Percentiles rank a stretch among this genome's conserved stretches.
phyloP scores from a whole-genome alignment of 1,140 invertebrate genomes.

The Drosophila lowei region DNA sequence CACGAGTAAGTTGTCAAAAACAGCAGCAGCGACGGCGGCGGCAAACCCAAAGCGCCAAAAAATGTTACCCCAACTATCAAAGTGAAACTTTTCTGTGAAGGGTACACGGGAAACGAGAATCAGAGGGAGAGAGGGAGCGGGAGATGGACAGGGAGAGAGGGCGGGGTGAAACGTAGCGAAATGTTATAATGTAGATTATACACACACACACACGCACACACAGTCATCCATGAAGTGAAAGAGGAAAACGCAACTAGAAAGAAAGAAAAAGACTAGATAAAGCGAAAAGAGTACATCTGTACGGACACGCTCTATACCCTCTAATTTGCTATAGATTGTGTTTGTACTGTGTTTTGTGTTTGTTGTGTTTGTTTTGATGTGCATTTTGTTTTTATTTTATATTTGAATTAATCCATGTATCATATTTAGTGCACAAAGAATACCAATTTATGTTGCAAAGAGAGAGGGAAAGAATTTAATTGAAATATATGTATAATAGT shows the following conservation, averaged over 20 bases:
- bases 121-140: neutral
- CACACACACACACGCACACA: conserved; percentile 20
- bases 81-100: conserved; percentile 64
- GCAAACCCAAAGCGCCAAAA: conserved; percentile 70
- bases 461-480: too few relatives aligned
- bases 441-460: too few relatives aligned
- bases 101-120: too few relatives aligned
- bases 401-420: too few relatives aligned
- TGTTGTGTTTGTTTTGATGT: too few relatives aligned
- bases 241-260: conserved; percentile 35
- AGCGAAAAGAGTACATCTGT: too few relatives aligned
- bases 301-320: too few relatives aligned
- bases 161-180: neutral
- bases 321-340: too few relatives aligned
- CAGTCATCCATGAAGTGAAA: conserved; percentile 25
- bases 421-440: too few relatives aligned
- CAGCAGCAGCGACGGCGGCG: conserved; percentile 47
- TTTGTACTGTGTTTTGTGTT: too few relatives aligned
- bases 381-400: too few relatives aligned
- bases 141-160: neutral
- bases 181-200: conserved; percentile 67
- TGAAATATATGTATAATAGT: too few relatives aligned
- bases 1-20: conserved; percentile 76
- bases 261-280: neutral
- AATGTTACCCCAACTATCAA: conserved; percentile 66